These are phyloP conservation scores for Sinonovacula constricta DNA, from an alignment of 1,140 invertebrate species.

Conservation along the genomic window DNA sequence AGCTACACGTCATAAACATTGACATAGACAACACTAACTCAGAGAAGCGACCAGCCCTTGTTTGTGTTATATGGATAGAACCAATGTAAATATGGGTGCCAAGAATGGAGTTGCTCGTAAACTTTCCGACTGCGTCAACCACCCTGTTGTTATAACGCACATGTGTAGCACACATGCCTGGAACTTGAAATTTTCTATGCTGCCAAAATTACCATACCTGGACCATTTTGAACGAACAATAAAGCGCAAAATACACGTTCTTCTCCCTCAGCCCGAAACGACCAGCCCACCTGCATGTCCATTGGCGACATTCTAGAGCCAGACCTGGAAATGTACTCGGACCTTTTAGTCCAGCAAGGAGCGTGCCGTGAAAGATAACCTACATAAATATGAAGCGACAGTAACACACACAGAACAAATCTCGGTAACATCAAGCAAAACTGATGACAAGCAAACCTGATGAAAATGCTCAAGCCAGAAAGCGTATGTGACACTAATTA, in stretches of 20 bases:
- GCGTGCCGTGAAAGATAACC: constrained; percentile 27
- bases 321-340: constrained; percentile 22
- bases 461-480: constrained; percentile 24
- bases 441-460: no score
- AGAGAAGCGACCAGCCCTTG: no score
- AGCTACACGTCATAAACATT: neutral
- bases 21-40: neutral
- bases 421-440: no score
- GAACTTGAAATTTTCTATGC: neutral
- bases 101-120: neutral
- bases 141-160: constrained; percentile 8
- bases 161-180: constrained; percentile 13
- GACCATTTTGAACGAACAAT: neutral
- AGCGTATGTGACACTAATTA: constrained; percentile 24
- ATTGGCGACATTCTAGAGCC: constrained; percentile 11
- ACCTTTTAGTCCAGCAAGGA: constrained; percentile 7
- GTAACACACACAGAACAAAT: constrained; percentile 35
- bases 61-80: neutral
- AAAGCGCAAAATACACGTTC: constrained; percentile 16
- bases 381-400: constrained; percentile 10
- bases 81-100: neutral
- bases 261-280: constrained; percentile 14
- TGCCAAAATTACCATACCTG: neutral
- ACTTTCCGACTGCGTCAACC: constrained; percentile 7
- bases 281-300: neutral